phyloP scores from a whole-genome alignment of 2,113 vertebrate genomes.

The Plecturocebus donacophilus region DNA sequence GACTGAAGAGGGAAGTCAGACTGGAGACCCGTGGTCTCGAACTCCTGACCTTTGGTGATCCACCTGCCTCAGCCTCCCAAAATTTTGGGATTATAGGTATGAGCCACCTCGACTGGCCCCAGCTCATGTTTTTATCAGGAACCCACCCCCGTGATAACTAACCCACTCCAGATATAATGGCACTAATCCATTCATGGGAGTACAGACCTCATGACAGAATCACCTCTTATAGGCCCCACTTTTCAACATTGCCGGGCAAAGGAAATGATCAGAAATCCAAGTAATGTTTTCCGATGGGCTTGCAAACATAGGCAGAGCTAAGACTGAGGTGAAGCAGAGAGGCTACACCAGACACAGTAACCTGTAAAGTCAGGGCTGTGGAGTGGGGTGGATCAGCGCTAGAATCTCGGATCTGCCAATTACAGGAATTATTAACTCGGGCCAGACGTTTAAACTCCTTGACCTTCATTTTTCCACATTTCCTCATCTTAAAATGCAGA shows the following conservation, averaged over 20 bases:
- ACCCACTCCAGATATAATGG: no score
- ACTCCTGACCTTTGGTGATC: not conserved
- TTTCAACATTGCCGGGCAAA: not conserved
- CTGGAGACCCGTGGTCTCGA: no score
- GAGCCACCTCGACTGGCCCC: no score
- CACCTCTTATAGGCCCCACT: no score
- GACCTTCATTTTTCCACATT: not conserved
- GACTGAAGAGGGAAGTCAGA: no score
- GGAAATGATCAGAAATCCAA: not conserved
- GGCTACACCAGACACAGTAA: not conserved
- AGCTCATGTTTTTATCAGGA: no score
- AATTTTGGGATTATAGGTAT: not conserved
- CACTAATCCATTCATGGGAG: no score
- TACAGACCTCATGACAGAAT: no score
- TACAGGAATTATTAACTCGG: not conserved
- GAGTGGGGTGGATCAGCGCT: not conserved
- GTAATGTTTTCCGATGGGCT: not conserved
- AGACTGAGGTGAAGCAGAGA: not conserved
- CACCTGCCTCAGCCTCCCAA: not conserved
- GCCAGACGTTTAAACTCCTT: not conserved
- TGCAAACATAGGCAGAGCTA: not conserved
- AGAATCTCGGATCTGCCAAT: not conserved
- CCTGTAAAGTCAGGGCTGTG: not conserved
- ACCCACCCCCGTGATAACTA: no score
- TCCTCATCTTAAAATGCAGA: not conserved